Evolutionary conservation across 2,797 vertebrate genomes (phyloP), one percentile per base, ranked within the genome.

Genomic region (Hippoglossus hippoglossus): DNA sequence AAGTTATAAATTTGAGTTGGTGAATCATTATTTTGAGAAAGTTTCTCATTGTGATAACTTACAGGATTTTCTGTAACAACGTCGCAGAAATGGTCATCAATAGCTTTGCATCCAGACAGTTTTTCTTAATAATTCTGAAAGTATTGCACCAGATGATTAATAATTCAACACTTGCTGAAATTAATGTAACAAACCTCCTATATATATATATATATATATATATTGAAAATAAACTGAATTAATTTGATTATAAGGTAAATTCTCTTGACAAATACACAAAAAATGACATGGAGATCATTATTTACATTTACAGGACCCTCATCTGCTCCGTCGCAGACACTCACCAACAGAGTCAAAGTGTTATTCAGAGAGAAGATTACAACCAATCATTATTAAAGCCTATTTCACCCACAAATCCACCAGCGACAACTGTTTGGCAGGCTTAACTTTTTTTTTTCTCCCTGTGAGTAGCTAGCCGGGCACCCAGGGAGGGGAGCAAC

Each of bases 321-420:
- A 63, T 39, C 28, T 79, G 21, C 1, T 39, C 57, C 21, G 1
- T 18, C 56, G 58, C 51, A 74, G 74, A 84, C 68, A 39, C 57
- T 82, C 61, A 71, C 77, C 54, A 73, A 66, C 61, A 75, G 41
- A 71, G 78, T 89, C 76, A 81, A 78, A 80, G 92, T 86, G 91
- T 95, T 94, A 77, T 72, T 84, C 66, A 76, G 44, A 78, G 73
- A 73, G 71, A 74, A 91, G 93, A 94, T 96, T 94, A 95, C 93
- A 93, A 93, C 82, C 87, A 93, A 86, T 95, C 87, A 90, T 87
- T 88, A 91, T 92, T 91, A 94, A 95, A 95, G 91, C 92, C 91
- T 94, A 90, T 94, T 96, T 93, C 87, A 88, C 85, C 60, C 88
- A 54, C 82, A 95, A 95, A 95, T 94, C 92, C 92, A 90, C 82